phyloP scores from a whole-genome alignment of 2,797 vertebrate species.

The Lycodopsis pacificus region DNA sequence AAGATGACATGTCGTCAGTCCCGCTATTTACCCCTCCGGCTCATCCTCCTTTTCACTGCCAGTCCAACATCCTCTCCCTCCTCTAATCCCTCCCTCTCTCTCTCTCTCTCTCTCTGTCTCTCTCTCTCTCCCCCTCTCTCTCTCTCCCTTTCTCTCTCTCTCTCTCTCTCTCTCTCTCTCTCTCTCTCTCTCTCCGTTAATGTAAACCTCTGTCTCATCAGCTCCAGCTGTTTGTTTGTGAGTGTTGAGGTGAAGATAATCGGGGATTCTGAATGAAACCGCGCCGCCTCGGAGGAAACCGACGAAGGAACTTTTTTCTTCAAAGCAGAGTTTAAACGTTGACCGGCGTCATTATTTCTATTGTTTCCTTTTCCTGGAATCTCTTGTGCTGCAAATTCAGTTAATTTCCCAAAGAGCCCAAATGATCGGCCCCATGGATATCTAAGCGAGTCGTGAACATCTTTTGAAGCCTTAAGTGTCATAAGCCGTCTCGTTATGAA shows the following conservation, averaged over 20 bases:
- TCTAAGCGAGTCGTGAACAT: slow-evolving; percentile 4
- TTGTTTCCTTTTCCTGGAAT: slow-evolving; percentile 21
- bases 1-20: slow-evolving; percentile 26
- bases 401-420: slow-evolving; percentile 30
- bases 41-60: slow-evolving; percentile 33
- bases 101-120: neutral
- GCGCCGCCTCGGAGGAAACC: slow-evolving; percentile 12
- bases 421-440: slow-evolving; percentile 26
- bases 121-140: neutral
- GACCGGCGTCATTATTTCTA: no score
- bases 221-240: slow-evolving; percentile 20
- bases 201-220: neutral
- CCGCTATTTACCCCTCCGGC: neutral
- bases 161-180: neutral
- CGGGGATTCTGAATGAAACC: slow-evolving; percentile 36
- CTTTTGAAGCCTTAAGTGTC: neutral
- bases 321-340: slow-evolving; percentile 34
- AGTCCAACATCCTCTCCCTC: slow-evolving; percentile 2
- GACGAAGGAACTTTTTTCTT: slow-evolving; percentile 39
- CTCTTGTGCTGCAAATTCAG: neutral
- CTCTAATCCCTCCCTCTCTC: neutral
- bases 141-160: neutral
- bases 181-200: neutral
- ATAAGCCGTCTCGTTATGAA: slow-evolving; percentile 23
- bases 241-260: slow-evolving; percentile 39